Base-by-base conservation (phyloP, 2,888 invertebrate genomes). In the Neoscelio sp. region DNA sequence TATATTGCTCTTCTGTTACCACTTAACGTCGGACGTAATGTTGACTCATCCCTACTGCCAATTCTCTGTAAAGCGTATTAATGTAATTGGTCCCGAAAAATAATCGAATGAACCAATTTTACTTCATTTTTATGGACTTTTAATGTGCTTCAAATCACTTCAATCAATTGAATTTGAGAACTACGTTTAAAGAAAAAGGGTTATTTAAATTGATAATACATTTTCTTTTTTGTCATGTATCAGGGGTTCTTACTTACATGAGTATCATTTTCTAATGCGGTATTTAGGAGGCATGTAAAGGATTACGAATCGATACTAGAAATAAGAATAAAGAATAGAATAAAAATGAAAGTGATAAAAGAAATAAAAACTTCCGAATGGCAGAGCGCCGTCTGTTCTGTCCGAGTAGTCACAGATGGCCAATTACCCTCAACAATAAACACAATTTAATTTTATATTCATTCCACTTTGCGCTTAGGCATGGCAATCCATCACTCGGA, bases 371-470 rank as follows among this genome's bases (percentile, higher is more conserved):
- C 15, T 54, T 35, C 23, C 23, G 1, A 30, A 12, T 15, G 30
- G 13, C 20, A 52, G 38, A 13, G 48, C 64, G 58, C 76, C 76
- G 70, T 67, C 78, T 75, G 78, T 78, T 80, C 44, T 20, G 58
- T 78, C 64, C 80, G 80, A 84, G 80, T 80, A 83, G 84, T 85
- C 86, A 82, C 89, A 89, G 89, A 89, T 89, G 89, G 89, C 86
- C 89, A 88, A 88, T 88, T 87, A 88, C 86, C 86, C 83, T 70
- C 83, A 82, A 85, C 87, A 87, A 89, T 89, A 87, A 87, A 88
- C 85, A 87, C 85, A 86, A 87, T 88, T 88, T 85, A 84, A 89
- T 89, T 88, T 86, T 85, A 85, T 88, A 88, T 88, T 88, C 88
- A 88, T 88, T 88, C 85, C 87, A 84, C 85, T 87, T 86, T 86